Evolutionary conservation across 2,113 vertebrate species (phyloP), one percentile per base, ranked within the genome.

Genomic region (Anoplopoma fimbria): DNA sequence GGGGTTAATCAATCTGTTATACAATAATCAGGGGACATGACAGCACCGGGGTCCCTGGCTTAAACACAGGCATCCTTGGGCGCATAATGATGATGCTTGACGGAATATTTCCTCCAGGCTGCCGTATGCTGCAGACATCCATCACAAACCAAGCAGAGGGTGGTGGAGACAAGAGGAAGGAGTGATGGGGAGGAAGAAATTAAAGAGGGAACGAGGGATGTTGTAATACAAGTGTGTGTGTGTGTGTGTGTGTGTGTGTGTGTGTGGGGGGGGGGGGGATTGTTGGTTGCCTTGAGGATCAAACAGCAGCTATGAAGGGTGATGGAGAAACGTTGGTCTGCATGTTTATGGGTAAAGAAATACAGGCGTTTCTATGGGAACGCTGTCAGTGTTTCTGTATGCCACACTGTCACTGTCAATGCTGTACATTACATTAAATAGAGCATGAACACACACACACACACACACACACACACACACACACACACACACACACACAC

Each of bases 1-100:
- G 85, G 91, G 91, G 88, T 93, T 92, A 89, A 91, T 93, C 90
- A 91, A 91, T 93, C 87, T 69, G 80, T 83, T 86, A 69, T 69
- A 82, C 82, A 83, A 82, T 91, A 90, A 92, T 91, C 80, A 73
- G 80, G 72, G 75, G 81, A 85, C 80, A 68, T 89, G 86, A 88
- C 91, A 83, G 79, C 69, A 40, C 77, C 63, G 58, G 63, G 78
- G 70, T 85, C 83, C 60, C 61, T 49, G 79, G 79, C 79, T 87
- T 86, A 86, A 91, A 90, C 84, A 75, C 74, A 69, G 58, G 19
- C 69, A 31, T 89, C 88, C 85, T 90, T 77, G 78, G 88, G 82
- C 31, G 36, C 64, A 75, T 90, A 71, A 86, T 88, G 78, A 90
- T 87, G 88, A 93, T 82, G 71, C 65, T 53, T 89, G 84, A 89